Evolutionary conservation across 2,888 invertebrate species (phyloP).

Genomic region (Colletes collaris): DNA sequence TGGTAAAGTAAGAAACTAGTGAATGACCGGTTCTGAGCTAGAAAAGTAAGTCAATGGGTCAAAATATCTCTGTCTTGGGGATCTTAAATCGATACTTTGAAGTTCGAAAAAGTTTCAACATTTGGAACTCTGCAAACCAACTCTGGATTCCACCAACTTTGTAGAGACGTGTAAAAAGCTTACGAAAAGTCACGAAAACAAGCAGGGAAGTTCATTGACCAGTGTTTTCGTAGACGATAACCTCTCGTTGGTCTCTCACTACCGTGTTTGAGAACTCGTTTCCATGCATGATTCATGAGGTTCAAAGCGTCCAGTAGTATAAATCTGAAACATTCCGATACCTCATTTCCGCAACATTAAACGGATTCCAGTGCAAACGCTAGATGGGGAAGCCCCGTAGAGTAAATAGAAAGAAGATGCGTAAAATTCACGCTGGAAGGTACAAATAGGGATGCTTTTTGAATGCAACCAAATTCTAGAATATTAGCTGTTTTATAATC

Average conservation of each 20-base stretch:
- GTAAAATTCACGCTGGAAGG: not conserved
- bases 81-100: not conserved
- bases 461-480: no score
- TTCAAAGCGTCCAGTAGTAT: slow-evolving; percentile 17
- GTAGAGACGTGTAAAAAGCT: no score
- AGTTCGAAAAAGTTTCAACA: not conserved
- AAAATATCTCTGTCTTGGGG: not conserved
- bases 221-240: slow-evolving; percentile 37
- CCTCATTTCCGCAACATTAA: slow-evolving; percentile 17
- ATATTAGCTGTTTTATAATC: no score
- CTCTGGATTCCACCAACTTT: not conserved
- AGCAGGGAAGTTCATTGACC: slow-evolving; percentile 25
- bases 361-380: slow-evolving; percentile 9
- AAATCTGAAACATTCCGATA: slow-evolving; percentile 38
- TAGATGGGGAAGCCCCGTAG: not conserved
- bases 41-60: no score
- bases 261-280: slow-evolving; percentile 27
- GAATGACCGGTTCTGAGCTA: no score
- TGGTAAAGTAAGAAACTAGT: no score
- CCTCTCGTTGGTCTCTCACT: slow-evolving; percentile 32
- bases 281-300: slow-evolving; percentile 44
- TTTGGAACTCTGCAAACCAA: not conserved
- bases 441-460: no score
- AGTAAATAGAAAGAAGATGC: not conserved
- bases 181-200: not conserved